phyloP scores from a whole-genome alignment of 1,140 invertebrate species.

The Drosophila mojavensis region DNA sequence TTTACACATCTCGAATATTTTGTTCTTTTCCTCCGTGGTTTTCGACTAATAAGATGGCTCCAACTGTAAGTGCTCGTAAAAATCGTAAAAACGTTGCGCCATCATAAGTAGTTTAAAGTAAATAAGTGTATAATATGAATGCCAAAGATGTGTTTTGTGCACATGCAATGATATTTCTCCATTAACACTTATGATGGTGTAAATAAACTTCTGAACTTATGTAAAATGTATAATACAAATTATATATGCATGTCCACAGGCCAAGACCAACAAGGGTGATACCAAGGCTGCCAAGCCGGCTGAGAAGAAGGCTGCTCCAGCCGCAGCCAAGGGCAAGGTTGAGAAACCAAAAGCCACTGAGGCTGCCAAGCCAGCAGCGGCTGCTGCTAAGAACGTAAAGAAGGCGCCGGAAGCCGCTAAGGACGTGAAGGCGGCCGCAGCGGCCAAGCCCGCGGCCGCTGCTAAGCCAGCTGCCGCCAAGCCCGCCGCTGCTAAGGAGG shows the following conservation, averaged over 20 bases:
- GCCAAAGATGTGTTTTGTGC: not conserved
- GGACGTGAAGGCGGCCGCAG: conserved; percentile 68
- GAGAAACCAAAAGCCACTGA: conserved; percentile 83
- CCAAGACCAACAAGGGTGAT: conserved; percentile 81
- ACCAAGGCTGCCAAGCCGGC: conserved; percentile 78
- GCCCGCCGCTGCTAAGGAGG: conserved; percentile 84
- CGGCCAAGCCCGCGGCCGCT: conserved; percentile 62
- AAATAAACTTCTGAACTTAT: not conserved
- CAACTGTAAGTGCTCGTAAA: conserved; percentile 73
- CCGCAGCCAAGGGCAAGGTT: conserved; percentile 83
- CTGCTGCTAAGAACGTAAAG: conserved; percentile 81
- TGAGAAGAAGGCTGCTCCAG: conserved; percentile 77
- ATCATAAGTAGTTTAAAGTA: conserved; percentile 27
- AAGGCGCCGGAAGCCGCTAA: conserved; percentile 78
- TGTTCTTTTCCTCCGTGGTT: conserved; percentile 82
- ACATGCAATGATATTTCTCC: conserved; percentile 23
- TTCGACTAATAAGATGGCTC: conserved; percentile 81
- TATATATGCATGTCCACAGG: conserved; percentile 37
- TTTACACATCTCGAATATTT: conserved; percentile 25
- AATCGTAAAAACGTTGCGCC: conserved; percentile 33
- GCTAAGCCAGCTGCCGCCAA: conserved; percentile 69
- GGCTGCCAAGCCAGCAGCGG: conserved; percentile 76
- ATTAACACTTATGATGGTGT: conserved; percentile 4
- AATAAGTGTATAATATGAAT: conserved; percentile 34
- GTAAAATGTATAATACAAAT: not conserved